phyloP scores from a whole-genome alignment of 2,797 vertebrate genomes.

The Eidolon dupreanum region DNA sequence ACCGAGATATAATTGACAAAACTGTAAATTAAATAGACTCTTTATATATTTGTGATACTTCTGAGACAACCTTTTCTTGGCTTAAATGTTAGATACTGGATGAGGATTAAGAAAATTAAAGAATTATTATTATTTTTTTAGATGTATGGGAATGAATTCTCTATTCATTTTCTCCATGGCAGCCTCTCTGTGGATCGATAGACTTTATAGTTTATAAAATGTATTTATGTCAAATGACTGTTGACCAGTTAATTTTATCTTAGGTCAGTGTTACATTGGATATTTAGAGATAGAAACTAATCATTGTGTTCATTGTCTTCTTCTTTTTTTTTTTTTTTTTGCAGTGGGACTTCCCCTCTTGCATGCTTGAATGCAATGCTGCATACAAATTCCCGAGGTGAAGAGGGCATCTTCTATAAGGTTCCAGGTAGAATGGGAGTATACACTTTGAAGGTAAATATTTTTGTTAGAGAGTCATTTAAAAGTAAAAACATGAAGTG shows the following conservation, averaged over 20 bases:
- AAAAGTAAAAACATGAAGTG: constrained; percentile 10
- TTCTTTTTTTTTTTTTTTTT: constrained; percentile 72
- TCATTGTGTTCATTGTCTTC: constrained; percentile 20
- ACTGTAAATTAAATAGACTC: not conserved
- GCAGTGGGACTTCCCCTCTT: constrained; percentile 96
- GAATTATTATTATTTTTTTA: not conserved
- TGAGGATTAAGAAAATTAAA: not conserved
- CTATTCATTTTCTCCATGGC: not conserved
- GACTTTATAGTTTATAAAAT: not conserved
- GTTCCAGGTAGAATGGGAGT: constrained; percentile 98
- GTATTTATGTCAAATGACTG: not conserved
- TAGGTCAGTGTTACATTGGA: not conserved
- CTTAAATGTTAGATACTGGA: constrained; percentile 22
- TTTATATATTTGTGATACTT: constrained; percentile 1
- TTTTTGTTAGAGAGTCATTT: not conserved
- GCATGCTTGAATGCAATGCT: constrained; percentile 99
- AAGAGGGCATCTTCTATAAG: constrained; percentile 99
- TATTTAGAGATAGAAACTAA: constrained; percentile 36
- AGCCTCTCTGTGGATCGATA: not conserved
- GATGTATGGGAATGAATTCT: constrained; percentile 19
- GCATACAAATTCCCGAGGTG: constrained; percentile 97
- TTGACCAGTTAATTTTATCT: not conserved
- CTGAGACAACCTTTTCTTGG: not conserved
- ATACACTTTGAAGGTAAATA: constrained; percentile 96
- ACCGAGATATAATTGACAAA: not conserved